Base-by-base conservation (phyloP, 2,888 invertebrate species). In the Calameuta pallipes region DNA sequence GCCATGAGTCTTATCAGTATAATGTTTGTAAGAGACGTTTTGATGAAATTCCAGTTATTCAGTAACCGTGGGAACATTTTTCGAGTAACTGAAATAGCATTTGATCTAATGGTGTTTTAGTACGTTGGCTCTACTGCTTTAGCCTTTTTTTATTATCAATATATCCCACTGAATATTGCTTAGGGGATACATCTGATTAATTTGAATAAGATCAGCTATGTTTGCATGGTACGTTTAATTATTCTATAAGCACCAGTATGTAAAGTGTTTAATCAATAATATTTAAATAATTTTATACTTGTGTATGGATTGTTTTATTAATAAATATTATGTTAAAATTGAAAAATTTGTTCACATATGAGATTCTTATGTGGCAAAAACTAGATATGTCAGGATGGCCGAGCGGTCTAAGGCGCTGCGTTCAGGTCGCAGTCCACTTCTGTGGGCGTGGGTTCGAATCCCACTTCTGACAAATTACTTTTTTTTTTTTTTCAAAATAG, bases 341-440 rank as follows among this genome's bases (percentile, higher is more conserved):
- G 2, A 23, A 9, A 9, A 15, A 56, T 56, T 56, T 23, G 9
- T 9, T 2, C 0, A 1, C 0, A 0, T 56, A 23, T 9, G 0
- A 9, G 2, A 2, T 23, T 56, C 2, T 23, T 56, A 56, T 2
- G 23, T 56, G 23, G 23, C 23, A 15, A 56, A 23, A 15, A 0
- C 0, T 56, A 0, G 23, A 56, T 56, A 9, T 56, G 95, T 96
- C 95, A 96, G 95, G 95, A 95, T 95, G 95, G 95, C 95, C 95
- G 95, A 96, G 96, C 95, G 96, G 96, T 96, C 96, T 96, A 96
- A 96, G 96, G 96, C 96, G 96, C 93, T 92, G 94, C 94, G 93
- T 94, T 95, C 94, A 94, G 95, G 94, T 95, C 93, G 95, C 94
- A 96, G 95, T 96, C 96, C 95, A 94, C 94, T 92, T 93, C 94